Conservation (phyloP, 2,888 invertebrate genomes). For the Yponomeuta malinellus region DNA sequence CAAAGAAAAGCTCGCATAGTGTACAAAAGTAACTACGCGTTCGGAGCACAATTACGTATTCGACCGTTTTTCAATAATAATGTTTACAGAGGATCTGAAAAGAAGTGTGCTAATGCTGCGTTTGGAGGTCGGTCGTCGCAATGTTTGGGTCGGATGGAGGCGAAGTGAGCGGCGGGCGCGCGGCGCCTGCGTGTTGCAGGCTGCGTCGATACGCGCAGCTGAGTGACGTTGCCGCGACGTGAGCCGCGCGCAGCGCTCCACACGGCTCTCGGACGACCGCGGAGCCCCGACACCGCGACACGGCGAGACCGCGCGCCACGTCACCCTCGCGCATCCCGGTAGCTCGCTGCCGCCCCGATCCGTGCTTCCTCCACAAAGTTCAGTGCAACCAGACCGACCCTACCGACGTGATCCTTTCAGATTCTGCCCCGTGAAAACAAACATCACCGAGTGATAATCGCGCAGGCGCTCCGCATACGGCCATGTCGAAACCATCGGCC, state of each 20-base stretch:
- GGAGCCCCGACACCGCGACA: slow-evolving; percentile 6
- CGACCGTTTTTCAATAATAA: slow-evolving; percentile 12
- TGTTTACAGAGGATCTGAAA: slow-evolving; percentile 11
- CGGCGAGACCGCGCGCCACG: slow-evolving; percentile 15
- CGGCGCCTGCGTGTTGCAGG: slow-evolving; percentile 34
- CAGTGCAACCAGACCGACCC: slow-evolving; percentile 29
- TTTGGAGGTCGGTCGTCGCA: slow-evolving; percentile 41
- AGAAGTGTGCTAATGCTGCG: slow-evolving; percentile 6
- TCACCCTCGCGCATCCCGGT: background rate
- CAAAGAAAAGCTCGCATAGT: background rate
- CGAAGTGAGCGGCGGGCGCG: slow-evolving; percentile 46
- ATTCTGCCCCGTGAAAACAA: slow-evolving; percentile 61
- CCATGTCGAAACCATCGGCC: slow-evolving; percentile 66
- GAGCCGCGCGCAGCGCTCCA: slow-evolving; percentile 37
- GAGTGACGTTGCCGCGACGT: slow-evolving; percentile 52
- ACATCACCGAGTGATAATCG: slow-evolving; percentile 56
- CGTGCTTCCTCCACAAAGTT: slow-evolving; percentile 8
- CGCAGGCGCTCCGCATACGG: slow-evolving; percentile 67
- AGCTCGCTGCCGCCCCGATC: background rate
- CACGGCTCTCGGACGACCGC: slow-evolving; percentile 7
- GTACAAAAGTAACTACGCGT: background rate
- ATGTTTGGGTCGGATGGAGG: slow-evolving; percentile 50
- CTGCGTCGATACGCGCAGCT: slow-evolving; percentile 57
- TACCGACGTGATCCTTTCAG: slow-evolving; percentile 31
- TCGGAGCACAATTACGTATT: background rate